Evolutionary conservation across 2,113 vertebrate species (phyloP).

Genomic region (Notothenia coriiceps): DNA sequence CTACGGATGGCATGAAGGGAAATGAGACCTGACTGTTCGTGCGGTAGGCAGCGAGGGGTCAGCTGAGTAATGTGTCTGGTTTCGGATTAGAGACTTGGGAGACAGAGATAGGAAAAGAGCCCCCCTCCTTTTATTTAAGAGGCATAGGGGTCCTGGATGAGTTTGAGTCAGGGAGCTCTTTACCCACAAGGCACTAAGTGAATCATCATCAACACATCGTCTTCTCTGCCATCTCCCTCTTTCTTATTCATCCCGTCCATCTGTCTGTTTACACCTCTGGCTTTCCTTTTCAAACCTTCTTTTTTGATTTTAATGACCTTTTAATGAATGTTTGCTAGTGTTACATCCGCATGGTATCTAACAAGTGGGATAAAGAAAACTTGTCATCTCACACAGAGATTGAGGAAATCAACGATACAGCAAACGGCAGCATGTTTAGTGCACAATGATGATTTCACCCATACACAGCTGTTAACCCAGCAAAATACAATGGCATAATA

Average conservation of each 20-base stretch:
- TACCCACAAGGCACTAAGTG: slow-evolving; percentile 65
- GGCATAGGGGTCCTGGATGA: slow-evolving; percentile 44
- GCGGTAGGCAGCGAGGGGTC: slow-evolving; percentile 68
- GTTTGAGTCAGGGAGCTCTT: slow-evolving; percentile 68
- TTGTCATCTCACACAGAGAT: not conserved
- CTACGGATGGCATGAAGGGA: slow-evolving; percentile 67
- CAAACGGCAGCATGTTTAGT: slow-evolving; percentile 1
- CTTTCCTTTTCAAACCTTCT: slow-evolving; percentile 35
- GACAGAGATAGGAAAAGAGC: slow-evolving; percentile 17
- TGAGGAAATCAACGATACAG: too few species aligned
- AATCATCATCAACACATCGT: slow-evolving; percentile 67
- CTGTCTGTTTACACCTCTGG: slow-evolving; percentile 39
- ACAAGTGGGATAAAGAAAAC: not conserved
- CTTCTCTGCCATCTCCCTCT: slow-evolving; percentile 21
- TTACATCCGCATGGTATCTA: not conserved
- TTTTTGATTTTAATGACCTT: not conserved
- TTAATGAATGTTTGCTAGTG: slow-evolving; percentile 2
- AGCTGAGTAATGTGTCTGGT: slow-evolving; percentile 77
- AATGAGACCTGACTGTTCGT: slow-evolving; percentile 77
- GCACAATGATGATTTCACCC: slow-evolving; percentile 14
- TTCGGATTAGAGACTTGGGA: slow-evolving; percentile 65
- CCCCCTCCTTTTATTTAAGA: slow-evolving; percentile 58
- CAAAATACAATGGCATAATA: not conserved
- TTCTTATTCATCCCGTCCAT: slow-evolving; percentile 34
- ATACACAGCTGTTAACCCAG: not conserved